Conservation (phyloP, 2,888 invertebrate species). For the Andricus curvator region DNA sequence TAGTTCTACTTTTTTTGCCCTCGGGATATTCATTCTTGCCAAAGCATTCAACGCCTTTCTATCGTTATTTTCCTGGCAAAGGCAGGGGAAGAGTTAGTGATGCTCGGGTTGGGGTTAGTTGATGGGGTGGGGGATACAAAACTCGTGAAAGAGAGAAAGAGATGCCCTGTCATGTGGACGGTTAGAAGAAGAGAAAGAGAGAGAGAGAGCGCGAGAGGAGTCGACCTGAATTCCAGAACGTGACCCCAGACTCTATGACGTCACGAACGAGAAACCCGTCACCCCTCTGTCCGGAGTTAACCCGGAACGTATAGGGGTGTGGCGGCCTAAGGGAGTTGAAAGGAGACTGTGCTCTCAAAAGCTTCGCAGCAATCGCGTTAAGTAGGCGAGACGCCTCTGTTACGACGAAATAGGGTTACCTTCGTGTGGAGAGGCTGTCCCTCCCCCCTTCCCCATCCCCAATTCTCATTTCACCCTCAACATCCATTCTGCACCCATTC, state of each 20-base stretch:
- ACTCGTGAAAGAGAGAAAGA: constrained; percentile 5
- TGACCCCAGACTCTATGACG: constrained; percentile 66
- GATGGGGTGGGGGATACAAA: neutral
- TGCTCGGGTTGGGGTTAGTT: neutral
- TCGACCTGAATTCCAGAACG: constrained; percentile 66
- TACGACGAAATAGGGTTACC: constrained; percentile 57
- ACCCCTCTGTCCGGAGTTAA: constrained; percentile 48
- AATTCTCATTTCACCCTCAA: too few relatives aligned
- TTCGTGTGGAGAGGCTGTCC: constrained; percentile 22
- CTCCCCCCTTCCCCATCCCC: neutral
- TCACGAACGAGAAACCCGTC: constrained; percentile 59
- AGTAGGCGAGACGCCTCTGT: constrained; percentile 57
- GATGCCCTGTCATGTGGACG: neutral
- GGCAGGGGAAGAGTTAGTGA: neutral
- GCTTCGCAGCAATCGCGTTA: constrained; percentile 60
- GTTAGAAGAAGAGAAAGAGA: constrained; percentile 5
- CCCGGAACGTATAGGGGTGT: constrained; percentile 55
- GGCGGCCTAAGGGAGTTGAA: constrained; percentile 44
- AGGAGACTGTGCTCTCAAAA: constrained; percentile 52
- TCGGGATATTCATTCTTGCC: neutral
- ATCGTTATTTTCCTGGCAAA: neutral
- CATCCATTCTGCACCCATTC: neutral
- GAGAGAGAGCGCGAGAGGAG: constrained; percentile 40
- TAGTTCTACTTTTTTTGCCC: neutral
- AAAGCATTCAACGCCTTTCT: neutral